These are phyloP conservation scores for Melanotaenia duboulayi DNA, from an alignment of 2,113 vertebrate species.

Conservation along the genomic window DNA sequence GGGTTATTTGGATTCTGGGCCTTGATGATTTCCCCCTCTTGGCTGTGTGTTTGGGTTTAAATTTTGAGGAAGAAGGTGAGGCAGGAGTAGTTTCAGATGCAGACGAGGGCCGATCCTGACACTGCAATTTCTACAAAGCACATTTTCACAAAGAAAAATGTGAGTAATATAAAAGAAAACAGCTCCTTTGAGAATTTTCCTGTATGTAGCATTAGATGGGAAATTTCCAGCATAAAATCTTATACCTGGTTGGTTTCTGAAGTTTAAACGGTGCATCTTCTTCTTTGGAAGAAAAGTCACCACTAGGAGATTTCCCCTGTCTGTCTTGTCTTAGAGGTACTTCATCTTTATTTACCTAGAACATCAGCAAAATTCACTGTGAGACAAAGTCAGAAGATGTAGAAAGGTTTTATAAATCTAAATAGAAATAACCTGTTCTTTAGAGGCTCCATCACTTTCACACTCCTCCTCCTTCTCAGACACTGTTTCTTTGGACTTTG, in stretches of 20 bases:
- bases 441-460: conserved; percentile 2
- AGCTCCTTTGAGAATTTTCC: not conserved
- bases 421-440: conserved; percentile 47
- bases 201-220: no score
- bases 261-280: conserved; percentile 44
- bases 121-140: conserved; percentile 71
- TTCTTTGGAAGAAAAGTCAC: conserved; percentile 63
- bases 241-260: conserved; percentile 73
- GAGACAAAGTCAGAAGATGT: not conserved
- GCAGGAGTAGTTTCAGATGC: conserved; percentile 32
- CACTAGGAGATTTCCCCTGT: conserved; percentile 13
- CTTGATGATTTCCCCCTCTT: conserved; percentile 77
- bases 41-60: conserved; percentile 35
- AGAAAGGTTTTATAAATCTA: not conserved
- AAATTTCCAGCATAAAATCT: not conserved
- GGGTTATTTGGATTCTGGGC: conserved; percentile 75
- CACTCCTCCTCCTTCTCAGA: conserved; percentile 25
- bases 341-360: conserved; percentile 52
- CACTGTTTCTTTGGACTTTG: conserved; percentile 32
- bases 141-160: not conserved
- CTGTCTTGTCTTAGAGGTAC: conserved; percentile 23
- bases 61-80: conserved; percentile 34
- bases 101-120: conserved; percentile 57
- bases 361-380: not conserved
- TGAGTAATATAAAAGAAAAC: not conserved